Base-by-base conservation (phyloP, 2,113 vertebrate species). In the Colinus virginianus region DNA sequence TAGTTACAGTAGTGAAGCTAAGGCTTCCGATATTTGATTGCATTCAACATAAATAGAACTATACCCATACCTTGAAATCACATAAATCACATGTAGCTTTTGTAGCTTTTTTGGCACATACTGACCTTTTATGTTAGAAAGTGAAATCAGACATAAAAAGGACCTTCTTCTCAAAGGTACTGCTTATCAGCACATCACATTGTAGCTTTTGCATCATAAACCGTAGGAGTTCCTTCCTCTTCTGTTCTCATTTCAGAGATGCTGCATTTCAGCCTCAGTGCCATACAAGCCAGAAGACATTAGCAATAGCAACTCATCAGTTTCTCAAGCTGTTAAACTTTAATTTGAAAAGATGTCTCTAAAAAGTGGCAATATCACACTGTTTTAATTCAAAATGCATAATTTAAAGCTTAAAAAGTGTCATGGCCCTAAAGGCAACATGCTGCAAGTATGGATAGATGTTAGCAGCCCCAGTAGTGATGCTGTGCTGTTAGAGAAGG, bases 151-250 rank as follows among this genome's bases (percentile, higher is more conserved):
- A 62, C 88, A 15, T 28, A 62, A 9, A 8, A 23, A 59, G 34
- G 32, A 67, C 12, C 3, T 43, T 86, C 77, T 81, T 72, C 40
- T 84, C 32, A 36, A 32, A 62, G 42, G 20, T 2, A 12, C 23
- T 32, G 21, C 46, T 16, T 20, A 28, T 70, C 92, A 55, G 36
- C 63, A 88, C 80, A 86, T 38, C 63, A 88, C 87, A 86, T 30
- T 49, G 42, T 21, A 77, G 55, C 13, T 91, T 77, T 94, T 94
- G 68, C 76, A n/a, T 34, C 82, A 85, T 64, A 92, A 75, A 62
- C 71, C 21, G 11, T 45, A 67, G 63, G 80, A 85, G 22, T 81
- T 96, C 72, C 87, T 93, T n/a, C 55, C 84, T 64, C 56, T 67
- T 89, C 75, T 77, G 25, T 62, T 85, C n/a, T 71, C 1, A 0